Conservation (phyloP, 2,797 vertebrate genomes). For the Sebastiscus tertius region DNA sequence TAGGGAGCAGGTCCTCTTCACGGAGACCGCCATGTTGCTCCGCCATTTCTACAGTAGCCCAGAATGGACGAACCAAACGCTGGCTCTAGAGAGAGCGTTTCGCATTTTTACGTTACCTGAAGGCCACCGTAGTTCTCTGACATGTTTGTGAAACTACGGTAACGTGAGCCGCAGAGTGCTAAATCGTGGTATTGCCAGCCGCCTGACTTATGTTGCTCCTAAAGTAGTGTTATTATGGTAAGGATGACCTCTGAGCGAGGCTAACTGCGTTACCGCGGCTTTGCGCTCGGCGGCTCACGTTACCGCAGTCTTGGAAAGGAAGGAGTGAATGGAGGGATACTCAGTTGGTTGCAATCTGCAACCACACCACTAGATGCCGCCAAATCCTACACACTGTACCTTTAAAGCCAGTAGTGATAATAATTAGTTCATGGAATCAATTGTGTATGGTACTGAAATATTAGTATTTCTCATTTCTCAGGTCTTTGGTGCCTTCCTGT, state of each 20-base stretch:
- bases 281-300: fast-evolving
- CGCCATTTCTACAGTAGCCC: too few species aligned
- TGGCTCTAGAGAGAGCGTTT: too few species aligned
- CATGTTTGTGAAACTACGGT: too few species aligned
- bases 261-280: fast-evolving
- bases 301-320: not conserved
- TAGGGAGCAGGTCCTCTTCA: too few species aligned
- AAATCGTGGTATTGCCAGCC: too few species aligned
- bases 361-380: too few species aligned
- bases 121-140: too few species aligned
- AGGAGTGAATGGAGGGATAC: fast-evolving
- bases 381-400: not conserved
- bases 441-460: not conserved
- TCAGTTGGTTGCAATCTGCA: not conserved
- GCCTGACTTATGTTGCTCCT: too few species aligned
- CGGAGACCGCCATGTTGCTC: too few species aligned
- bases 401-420: not conserved
- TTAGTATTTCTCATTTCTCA: slow-evolving; percentile 48
- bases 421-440: not conserved
- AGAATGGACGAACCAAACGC: fast-evolving
- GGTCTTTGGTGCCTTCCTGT: slow-evolving; percentile 89
- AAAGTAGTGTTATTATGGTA: too few species aligned
- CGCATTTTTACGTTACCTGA: too few species aligned
- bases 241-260: too few species aligned
- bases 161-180: fast-evolving